A percentile compares a stretch with the other conserved stretches of the same genome.
phyloP scores from a whole-genome alignment of 2,888 invertebrate genomes.

The Tenthredo distinguenda region DNA sequence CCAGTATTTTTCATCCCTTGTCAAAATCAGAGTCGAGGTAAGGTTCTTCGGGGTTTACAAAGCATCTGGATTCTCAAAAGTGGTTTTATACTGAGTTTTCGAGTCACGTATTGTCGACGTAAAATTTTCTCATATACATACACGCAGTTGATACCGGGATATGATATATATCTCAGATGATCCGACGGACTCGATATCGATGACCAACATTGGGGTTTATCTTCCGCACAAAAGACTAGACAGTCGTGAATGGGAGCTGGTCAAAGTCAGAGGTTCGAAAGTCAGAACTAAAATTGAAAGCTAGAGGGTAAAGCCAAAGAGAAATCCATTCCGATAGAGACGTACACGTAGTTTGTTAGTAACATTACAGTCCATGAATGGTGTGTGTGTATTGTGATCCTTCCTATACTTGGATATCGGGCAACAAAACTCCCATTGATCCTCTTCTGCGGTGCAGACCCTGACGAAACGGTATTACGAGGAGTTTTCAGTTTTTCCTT shows the following conservation, averaged over 20 bases:
- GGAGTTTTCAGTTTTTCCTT: conserved; percentile 58
- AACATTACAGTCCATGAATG: not conserved
- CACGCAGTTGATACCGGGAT: not conserved
- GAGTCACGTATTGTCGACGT: not conserved
- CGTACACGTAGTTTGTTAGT: not conserved
- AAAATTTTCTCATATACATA: too few relatives aligned
- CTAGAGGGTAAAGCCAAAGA: not conserved
- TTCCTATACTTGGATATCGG: not conserved
- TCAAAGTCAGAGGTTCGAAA: not conserved
- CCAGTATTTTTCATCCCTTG: too few relatives aligned
- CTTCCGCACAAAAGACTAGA: not conserved
- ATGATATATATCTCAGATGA: not conserved
- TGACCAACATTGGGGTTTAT: not conserved
- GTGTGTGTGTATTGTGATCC: not conserved
- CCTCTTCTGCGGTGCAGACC: conserved; percentile 61
- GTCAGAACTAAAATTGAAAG: conserved; percentile 8
- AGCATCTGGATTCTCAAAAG: too few relatives aligned
- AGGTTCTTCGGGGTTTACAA: too few relatives aligned
- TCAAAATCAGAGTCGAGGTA: not conserved
- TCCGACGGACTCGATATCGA: not conserved
- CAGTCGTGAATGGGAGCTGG: not conserved
- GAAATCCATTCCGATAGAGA: not conserved
- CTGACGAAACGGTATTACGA: conserved; percentile 34
- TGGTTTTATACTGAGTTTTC: too few relatives aligned
- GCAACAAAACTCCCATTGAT: conserved; percentile 65